A percentile compares a stretch with the other conserved stretches of the same genome.
These are phyloP conservation scores for Astyanax mexicanus DNA, from an alignment of 2,797 vertebrate genomes.

Conservation along the genomic window DNA sequence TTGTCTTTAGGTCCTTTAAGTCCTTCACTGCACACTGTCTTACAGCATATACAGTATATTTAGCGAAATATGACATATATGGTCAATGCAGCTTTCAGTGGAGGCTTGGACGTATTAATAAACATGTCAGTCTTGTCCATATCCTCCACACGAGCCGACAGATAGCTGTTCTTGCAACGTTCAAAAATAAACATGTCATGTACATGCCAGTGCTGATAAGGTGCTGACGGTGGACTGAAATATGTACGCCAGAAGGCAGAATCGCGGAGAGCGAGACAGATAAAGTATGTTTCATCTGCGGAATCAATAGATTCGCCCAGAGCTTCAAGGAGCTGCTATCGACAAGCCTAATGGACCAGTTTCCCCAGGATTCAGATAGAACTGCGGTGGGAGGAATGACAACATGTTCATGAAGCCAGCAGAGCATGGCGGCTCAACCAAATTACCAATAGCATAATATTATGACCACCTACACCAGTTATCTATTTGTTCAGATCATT, in stretches of 20 bases:
- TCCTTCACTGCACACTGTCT: too few species aligned
- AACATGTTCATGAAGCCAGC: slow-evolving; percentile 41
- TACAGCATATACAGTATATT: too few species aligned
- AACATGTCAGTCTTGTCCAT: neutral
- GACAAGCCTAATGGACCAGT: slow-evolving; percentile 37
- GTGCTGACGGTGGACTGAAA: neutral
- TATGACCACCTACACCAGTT: too few species aligned
- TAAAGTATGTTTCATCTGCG: slow-evolving; percentile 27
- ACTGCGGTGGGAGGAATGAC: slow-evolving; percentile 26
- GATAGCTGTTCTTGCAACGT: neutral
- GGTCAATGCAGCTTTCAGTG: too few species aligned
- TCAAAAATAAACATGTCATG: too few species aligned
- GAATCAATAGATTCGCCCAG: slow-evolving; percentile 34
- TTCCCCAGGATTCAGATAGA: slow-evolving; percentile 44
- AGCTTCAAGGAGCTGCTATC: slow-evolving; percentile 38
- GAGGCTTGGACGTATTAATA: too few species aligned
- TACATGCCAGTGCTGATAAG: neutral
- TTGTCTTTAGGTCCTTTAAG: too few species aligned
- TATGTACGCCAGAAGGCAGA: neutral
- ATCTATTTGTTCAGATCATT: too few species aligned
- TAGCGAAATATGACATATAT: too few species aligned
- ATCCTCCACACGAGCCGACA: too few species aligned
- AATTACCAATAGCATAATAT: too few species aligned
- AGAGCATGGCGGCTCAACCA: slow-evolving; percentile 36
- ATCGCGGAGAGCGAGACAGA: neutral